phyloP scores from a whole-genome alignment of 2,888 invertebrate genomes.

The Apodemia hepburni region DNA sequence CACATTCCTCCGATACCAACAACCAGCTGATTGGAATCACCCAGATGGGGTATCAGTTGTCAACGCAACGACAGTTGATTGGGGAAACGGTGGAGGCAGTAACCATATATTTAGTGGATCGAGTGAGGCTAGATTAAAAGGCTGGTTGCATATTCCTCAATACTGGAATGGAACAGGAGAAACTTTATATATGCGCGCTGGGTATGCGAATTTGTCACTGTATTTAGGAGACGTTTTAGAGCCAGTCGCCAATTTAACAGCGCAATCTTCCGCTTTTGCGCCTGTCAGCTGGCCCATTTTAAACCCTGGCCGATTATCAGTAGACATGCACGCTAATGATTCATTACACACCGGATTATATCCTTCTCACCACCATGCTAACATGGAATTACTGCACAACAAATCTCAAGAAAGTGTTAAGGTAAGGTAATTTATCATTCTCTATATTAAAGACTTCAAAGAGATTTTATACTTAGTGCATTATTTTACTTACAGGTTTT shows the following conservation, averaged over 20 bases:
- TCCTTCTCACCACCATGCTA: constrained; percentile 85
- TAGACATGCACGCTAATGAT: constrained; percentile 85
- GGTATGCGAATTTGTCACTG: constrained; percentile 86
- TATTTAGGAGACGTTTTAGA: constrained; percentile 70
- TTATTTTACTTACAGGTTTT: constrained; percentile 77
- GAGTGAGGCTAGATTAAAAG: constrained; percentile 89
- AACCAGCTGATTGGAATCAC: constrained; percentile 92
- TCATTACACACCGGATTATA: constrained; percentile 78
- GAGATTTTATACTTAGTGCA: background rate
- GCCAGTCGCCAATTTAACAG: constrained; percentile 82
- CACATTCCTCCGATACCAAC: constrained; percentile 92
- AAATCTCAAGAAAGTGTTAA: constrained; percentile 87
- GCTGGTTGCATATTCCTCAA: constrained; percentile 90
- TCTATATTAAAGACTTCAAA: background rate
- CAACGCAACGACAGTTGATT: constrained; percentile 91
- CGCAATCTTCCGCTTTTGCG: constrained; percentile 85
- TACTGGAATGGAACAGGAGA: constrained; percentile 85
- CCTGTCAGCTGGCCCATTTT: constrained; percentile 84
- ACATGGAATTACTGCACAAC: constrained; percentile 91
- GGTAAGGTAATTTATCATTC: constrained; percentile 46
- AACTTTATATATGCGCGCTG: constrained; percentile 88
- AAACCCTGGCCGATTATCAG: constrained; percentile 82
- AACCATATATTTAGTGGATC: constrained; percentile 84
- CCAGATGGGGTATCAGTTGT: constrained; percentile 94
- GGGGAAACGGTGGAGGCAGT: constrained; percentile 85